These are phyloP conservation scores for Ophioninae sp. DNA, from an alignment of 2,888 invertebrate species.

Conservation along the genomic window DNA sequence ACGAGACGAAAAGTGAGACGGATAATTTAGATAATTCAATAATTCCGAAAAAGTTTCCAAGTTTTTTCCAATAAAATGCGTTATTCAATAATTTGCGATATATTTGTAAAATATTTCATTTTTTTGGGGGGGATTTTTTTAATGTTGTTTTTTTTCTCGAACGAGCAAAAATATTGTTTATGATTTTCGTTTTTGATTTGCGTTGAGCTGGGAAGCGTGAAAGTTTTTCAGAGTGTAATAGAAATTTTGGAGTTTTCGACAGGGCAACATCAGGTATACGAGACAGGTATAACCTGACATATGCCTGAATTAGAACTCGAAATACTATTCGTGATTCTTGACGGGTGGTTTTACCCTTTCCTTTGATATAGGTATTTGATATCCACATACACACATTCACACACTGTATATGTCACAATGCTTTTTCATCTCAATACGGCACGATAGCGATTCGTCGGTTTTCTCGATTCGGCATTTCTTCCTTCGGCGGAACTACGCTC, in stretches of 20 bases:
- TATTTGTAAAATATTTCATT: not conserved
- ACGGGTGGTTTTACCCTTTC: conserved; percentile 15
- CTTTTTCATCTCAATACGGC: conserved; percentile 31
- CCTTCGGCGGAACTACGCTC: conserved; percentile 27
- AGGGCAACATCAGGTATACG: conserved; percentile 23
- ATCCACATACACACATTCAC: not conserved
- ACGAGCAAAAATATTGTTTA: not conserved
- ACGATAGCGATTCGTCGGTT: conserved; percentile 23
- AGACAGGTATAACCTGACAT: conserved; percentile 33
- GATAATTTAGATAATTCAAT: not conserved
- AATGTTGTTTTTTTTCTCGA: not conserved
- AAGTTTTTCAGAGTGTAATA: not conserved
- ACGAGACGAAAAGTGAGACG: not conserved
- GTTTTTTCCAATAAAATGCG: no score
- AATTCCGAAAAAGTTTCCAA: not conserved
- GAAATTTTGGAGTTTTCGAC: conserved; percentile 31
- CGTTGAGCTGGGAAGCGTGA: not conserved
- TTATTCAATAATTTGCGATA: not conserved
- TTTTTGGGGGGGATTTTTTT: not conserved
- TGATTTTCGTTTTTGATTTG: not conserved
- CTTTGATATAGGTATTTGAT: not conserved
- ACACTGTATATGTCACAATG: not conserved
- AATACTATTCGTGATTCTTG: conserved; percentile 56
- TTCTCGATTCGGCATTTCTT: conserved; percentile 30
- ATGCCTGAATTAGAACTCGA: conserved; percentile 17